These are phyloP conservation scores for Phalacrocorax aristotelis DNA, from an alignment of 2,113 vertebrate genomes.

Conservation along the genomic window DNA sequence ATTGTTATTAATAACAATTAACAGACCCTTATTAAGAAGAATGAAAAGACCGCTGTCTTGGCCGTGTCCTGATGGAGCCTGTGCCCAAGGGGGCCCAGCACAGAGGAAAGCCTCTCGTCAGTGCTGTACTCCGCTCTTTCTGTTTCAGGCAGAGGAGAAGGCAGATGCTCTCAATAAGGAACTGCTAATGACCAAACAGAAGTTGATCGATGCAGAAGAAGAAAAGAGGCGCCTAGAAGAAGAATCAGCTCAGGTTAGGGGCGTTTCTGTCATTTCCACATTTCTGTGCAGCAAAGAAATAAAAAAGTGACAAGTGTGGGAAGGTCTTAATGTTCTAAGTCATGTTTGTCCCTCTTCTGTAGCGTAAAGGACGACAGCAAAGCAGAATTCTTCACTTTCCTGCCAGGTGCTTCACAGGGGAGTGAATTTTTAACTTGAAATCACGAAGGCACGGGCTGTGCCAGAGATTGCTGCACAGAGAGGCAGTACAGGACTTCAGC, in stretches of 20 bases:
- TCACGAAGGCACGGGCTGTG: neutral
- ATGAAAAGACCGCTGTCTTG: neutral
- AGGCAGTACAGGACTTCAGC: neutral
- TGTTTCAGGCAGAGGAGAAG: slow-evolving; percentile 93
- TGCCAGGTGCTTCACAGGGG: slow-evolving; percentile 12
- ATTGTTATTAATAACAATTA: neutral
- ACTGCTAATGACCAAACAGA: slow-evolving; percentile 97
- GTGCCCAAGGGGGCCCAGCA: neutral
- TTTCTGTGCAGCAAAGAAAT: neutral
- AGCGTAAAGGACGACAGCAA: slow-evolving; percentile 9
- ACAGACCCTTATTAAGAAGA: neutral
- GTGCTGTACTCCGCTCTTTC: neutral
- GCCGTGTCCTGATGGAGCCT: neutral
- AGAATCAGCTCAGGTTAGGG: slow-evolving; percentile 90
- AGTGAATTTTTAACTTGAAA: slow-evolving; percentile 4
- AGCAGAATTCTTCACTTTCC: neutral
- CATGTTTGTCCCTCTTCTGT: neutral
- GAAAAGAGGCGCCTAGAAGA: slow-evolving; percentile 94
- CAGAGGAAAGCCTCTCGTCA: neutral
- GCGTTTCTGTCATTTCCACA: neutral
- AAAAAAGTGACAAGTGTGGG: neutral
- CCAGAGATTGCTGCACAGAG: neutral
- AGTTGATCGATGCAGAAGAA: slow-evolving; percentile 94
- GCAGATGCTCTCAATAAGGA: slow-evolving; percentile 97
- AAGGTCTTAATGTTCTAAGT: slow-evolving; percentile 3